Base-by-base conservation (phyloP, 2,888 invertebrate species). In the Dromius quadrimaculatus region DNA sequence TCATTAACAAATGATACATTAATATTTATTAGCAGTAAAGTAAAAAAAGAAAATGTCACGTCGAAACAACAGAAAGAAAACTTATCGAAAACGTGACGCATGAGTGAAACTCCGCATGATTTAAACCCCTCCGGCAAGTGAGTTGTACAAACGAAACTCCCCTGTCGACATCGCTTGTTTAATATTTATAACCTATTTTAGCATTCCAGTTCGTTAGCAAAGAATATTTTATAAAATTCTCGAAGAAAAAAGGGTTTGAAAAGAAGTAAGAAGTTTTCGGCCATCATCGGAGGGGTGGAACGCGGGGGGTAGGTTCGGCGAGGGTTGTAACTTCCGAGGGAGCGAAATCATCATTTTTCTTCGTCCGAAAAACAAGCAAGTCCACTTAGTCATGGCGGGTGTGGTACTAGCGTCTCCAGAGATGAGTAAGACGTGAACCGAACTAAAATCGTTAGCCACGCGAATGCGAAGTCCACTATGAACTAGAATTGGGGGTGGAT, bases 341-440 rank as follows among this genome's bases (percentile, higher is more conserved):
- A 81, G 82, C 81, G 81, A 82, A 82, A 83, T 83, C 83, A 82
- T 83, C 83, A 84, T 84, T 84, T 84, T 82, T 84, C 84, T 83
- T 82, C 82, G 83, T 84, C 84, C 79, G 77, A 77, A 80, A 81
- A 84, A 84, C 84, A 84, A 84, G 84, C 81, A 84, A 84, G 83
- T 84, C 82, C 84, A 84, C 84, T 84, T 84, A 83, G 84, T 84
- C 84, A 83, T 83, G 80, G 83, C 69, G 62, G 70, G 70, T 50
- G 20, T 32, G 61, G 61, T 19, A 50, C 57, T 20, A 34, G 50
- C 50, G 62, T 65, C 57, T 66, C 54, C 19, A 54, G 57, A 66
- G 66, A 66, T 66, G 66, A 66, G 66, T 66, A 57, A 66, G 66
- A 66, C 57, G 66, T 66, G 66, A 15, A 41, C 66, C 17, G 45